These are phyloP conservation scores for Microtus oregoni DNA, from an alignment of 2,113 vertebrate species.

Conservation along the genomic window DNA sequence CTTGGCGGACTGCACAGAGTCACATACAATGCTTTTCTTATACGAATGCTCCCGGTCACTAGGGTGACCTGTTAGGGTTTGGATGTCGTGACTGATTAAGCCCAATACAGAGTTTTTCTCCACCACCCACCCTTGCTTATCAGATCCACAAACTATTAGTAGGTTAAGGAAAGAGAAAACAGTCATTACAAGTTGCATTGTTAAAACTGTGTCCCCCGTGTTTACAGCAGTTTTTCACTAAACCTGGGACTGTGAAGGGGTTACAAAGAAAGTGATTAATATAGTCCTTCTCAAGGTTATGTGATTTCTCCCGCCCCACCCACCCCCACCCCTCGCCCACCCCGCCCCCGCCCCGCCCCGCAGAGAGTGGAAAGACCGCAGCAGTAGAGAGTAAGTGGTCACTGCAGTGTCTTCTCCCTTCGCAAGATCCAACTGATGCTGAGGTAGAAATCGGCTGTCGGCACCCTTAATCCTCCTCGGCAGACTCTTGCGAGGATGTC, in stretches of 20 bases:
- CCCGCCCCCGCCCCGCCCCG: slow-evolving; percentile 58
- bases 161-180: slow-evolving; percentile 89
- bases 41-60: slow-evolving; percentile 85
- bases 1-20: slow-evolving; percentile 68
- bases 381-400: slow-evolving; percentile 94
- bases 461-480: slow-evolving; percentile 93
- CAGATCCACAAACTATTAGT: slow-evolving; percentile 90
- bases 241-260: slow-evolving; percentile 91
- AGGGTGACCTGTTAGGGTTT: slow-evolving; percentile 82
- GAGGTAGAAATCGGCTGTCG: slow-evolving; percentile 95
- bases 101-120: slow-evolving; percentile 84
- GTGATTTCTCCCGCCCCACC: slow-evolving; percentile 74
- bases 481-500: slow-evolving; percentile 92
- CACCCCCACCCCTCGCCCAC: not conserved
- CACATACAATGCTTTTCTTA: slow-evolving; percentile 82
- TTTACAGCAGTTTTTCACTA: slow-evolving; percentile 92
- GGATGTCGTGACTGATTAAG: slow-evolving; percentile 87
- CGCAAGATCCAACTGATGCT: slow-evolving; percentile 96
- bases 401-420: slow-evolving; percentile 96
- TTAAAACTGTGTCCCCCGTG: slow-evolving; percentile 91
- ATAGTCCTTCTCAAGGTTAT: slow-evolving; percentile 90
- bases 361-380: slow-evolving; percentile 89
- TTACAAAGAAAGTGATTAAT: slow-evolving; percentile 88
- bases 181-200: slow-evolving; percentile 88
- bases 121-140: slow-evolving; percentile 87